A percentile compares a stretch with the other conserved stretches of the same genome.
Evolutionary conservation across 2,113 vertebrate species (phyloP).

Genomic region (Pycnonotus jocosus): DNA sequence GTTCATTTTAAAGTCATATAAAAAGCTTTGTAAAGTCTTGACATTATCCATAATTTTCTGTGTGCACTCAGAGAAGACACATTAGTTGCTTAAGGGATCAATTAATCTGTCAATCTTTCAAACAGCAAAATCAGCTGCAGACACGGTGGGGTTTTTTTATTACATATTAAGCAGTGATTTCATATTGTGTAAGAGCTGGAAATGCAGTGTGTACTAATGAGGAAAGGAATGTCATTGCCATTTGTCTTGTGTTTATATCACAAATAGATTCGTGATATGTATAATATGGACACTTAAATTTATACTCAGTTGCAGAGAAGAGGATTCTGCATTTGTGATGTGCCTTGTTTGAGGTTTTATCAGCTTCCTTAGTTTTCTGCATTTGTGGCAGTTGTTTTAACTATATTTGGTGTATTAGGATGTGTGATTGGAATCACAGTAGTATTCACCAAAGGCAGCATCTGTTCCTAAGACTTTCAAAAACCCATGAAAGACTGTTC

Average conservation of each 20-base stretch:
- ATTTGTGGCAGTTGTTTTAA: neutral
- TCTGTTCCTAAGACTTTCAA: neutral
- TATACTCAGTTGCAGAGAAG: neutral
- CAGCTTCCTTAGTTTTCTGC: neutral
- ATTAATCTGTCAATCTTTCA: neutral
- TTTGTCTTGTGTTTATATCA: neutral
- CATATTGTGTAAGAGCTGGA: neutral
- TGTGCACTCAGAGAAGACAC: neutral
- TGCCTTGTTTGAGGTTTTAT: neutral
- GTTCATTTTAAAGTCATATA: neutral
- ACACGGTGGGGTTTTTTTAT: neutral
- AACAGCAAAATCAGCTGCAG: neutral
- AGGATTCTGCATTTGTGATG: neutral
- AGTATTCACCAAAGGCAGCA: neutral
- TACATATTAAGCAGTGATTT: constrained; percentile 6
- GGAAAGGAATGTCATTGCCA: neutral
- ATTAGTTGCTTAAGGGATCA: neutral
- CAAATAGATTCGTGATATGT: neutral
- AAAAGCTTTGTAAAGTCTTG: neutral
- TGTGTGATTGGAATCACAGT: neutral
- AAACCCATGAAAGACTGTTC: neutral
- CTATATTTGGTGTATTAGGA: neutral
- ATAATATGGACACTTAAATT: neutral
- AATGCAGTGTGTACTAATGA: neutral
- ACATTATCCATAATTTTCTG: neutral